These are phyloP conservation scores for Oreochromis aureus DNA, from an alignment of 2,113 vertebrate genomes.

Conservation along the genomic window DNA sequence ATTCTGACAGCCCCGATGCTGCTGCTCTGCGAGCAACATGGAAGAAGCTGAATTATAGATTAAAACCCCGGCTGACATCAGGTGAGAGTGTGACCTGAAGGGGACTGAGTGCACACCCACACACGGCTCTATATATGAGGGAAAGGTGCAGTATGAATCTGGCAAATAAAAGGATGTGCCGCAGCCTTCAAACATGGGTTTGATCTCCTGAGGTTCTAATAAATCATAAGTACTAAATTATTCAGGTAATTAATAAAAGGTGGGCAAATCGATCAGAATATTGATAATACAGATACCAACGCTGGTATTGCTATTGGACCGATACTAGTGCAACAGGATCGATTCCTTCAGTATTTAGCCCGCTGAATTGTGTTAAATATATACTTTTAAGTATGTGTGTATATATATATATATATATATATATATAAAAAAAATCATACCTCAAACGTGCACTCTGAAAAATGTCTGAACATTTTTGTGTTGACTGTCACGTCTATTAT, in stretches of 20 bases:
- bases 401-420: no score
- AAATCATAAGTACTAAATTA: background rate
- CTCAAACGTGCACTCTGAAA: no score
- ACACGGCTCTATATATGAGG: background rate
- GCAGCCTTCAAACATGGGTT: background rate
- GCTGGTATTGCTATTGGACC: background rate
- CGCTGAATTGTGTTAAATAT: background rate
- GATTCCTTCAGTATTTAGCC: accelerated
- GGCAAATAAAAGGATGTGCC: background rate
- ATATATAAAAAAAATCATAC: no score
- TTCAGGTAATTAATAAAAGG: background rate
- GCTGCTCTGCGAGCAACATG: background rate
- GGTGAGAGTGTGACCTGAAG: background rate
- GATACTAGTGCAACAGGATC: background rate
- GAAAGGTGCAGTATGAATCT: background rate
- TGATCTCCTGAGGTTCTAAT: background rate
- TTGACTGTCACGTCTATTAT: no score
- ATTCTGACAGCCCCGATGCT: background rate
- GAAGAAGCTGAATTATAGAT: conserved; percentile 55
- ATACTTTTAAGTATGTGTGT: background rate
- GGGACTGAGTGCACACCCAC: background rate
- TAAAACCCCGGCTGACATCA: conserved; percentile 1
- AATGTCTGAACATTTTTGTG: no score
- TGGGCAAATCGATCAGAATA: background rate
- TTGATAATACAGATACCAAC: background rate